A percentile compares a stretch with the other conserved stretches of the same genome.
Evolutionary conservation across 2,797 vertebrate genomes (phyloP).

Genomic region (Lepus oiostolus): DNA sequence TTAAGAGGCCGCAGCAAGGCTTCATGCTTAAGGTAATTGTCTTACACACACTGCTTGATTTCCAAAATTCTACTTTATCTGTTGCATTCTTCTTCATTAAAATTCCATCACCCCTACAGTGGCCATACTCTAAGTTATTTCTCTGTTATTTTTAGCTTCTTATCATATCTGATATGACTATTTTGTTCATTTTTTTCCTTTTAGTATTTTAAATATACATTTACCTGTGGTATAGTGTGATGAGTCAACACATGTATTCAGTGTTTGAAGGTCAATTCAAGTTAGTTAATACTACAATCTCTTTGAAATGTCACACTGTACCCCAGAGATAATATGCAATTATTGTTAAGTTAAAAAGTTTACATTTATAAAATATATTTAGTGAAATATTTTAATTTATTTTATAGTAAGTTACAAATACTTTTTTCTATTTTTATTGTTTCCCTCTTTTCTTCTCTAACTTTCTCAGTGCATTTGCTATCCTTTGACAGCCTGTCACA

Average conservation of each 20-base stretch:
- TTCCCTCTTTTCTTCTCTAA: not conserved
- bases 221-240: too few relatives aligned
- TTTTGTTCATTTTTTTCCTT: too few relatives aligned
- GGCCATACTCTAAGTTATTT: not conserved
- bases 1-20: not conserved
- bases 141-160: constrained; percentile 26
- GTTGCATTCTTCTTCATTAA: not conserved
- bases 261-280: too few relatives aligned
- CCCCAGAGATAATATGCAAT: too few relatives aligned
- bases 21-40: not conserved
- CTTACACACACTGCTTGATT: not conserved
- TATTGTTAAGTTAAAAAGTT: too few relatives aligned
- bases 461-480: not conserved
- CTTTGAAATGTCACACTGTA: too few relatives aligned
- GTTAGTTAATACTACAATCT: too few relatives aligned
- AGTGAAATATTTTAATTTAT: too few relatives aligned
- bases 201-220: too few relatives aligned
- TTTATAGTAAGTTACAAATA: not conserved
- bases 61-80: not conserved
- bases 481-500: not conserved
- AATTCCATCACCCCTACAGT: not conserved
- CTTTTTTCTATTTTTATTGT: not conserved
- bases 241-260: too few relatives aligned
- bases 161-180: not conserved
- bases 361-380: too few relatives aligned